phyloP scores from a whole-genome alignment of 2,888 invertebrate species.

The Scaeva pyrastri region DNA sequence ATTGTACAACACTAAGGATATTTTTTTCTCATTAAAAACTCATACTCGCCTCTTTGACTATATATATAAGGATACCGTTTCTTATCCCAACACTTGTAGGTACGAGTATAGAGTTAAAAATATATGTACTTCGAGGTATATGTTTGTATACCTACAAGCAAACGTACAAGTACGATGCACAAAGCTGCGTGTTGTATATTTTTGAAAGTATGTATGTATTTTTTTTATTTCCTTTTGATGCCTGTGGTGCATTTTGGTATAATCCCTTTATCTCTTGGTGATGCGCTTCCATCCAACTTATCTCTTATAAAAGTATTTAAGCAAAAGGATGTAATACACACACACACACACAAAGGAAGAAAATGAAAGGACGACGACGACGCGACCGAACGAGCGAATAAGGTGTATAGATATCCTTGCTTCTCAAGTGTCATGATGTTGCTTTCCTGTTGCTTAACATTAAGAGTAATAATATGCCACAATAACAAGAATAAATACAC shows the following conservation, averaged over 20 bases:
- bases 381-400: slow-evolving; percentile 7
- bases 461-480: slow-evolving; percentile 63
- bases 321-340: background rate
- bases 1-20: slow-evolving; percentile 36
- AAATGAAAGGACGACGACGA: too few species aligned
- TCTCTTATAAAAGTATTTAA: slow-evolving; percentile 62
- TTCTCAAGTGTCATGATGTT: slow-evolving; percentile 70
- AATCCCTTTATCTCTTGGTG: slow-evolving; percentile 47
- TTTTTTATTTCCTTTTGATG: slow-evolving; percentile 36
- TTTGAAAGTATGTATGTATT: slow-evolving; percentile 53
- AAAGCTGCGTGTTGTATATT: slow-evolving; percentile 46
- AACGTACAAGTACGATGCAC: too few species aligned
- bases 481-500: slow-evolving; percentile 35
- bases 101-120: background rate
- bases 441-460: slow-evolving; percentile 71
- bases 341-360: background rate
- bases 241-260: slow-evolving; percentile 55
- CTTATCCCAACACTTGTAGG: background rate
- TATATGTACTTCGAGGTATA: background rate
- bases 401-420: slow-evolving; percentile 27
- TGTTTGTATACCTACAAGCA: too few species aligned
- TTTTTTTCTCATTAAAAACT: slow-evolving; percentile 70
- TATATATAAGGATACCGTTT: slow-evolving; percentile 48
- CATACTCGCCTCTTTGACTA: slow-evolving; percentile 49
- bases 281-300: slow-evolving; percentile 56